A percentile compares a stretch with the other conserved stretches of the same genome.
Evolutionary conservation across 2,888 invertebrate species (phyloP).

Genomic region (Microctonus hyperodae): DNA sequence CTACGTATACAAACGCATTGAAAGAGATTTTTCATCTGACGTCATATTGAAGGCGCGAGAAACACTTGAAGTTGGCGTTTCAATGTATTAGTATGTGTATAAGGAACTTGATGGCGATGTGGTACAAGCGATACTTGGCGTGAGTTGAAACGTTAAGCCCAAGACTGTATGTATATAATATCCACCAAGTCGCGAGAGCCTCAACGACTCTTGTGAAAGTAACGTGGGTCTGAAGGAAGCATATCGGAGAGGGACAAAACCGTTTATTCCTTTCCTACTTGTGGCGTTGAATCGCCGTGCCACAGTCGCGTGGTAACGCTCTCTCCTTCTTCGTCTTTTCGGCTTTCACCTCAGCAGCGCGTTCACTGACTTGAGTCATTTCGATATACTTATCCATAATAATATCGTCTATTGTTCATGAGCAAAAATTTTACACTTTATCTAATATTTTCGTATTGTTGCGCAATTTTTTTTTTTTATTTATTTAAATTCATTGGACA

Average conservation of each 20-base stretch:
- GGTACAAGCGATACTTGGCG: constrained; percentile 23
- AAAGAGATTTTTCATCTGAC: constrained; percentile 38
- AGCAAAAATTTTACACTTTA: neutral
- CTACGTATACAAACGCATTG: constrained; percentile 17
- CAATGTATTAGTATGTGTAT: neutral
- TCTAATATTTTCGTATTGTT: neutral
- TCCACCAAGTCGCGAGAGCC: constrained; percentile 21
- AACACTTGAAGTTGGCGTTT: constrained; percentile 21
- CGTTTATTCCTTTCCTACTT: constrained; percentile 37
- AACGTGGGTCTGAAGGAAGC: constrained; percentile 37
- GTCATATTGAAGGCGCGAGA: constrained; percentile 35
- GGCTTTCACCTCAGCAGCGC: constrained; percentile 52
- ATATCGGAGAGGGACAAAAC: constrained; percentile 32
- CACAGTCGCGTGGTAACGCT: constrained; percentile 43
- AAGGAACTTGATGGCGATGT: neutral
- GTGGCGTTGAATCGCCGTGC: constrained; percentile 32
- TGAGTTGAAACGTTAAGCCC: constrained; percentile 29
- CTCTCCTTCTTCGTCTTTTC: constrained; percentile 41
- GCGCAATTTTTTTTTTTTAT: neutral
- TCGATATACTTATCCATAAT: constrained; percentile 26
- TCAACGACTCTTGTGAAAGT: constrained; percentile 43
- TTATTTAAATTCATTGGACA: neutral
- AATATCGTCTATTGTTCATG: constrained; percentile 3
- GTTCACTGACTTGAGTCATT: constrained; percentile 32
- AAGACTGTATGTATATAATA: too few relatives aligned